Conservation (phyloP, 2,888 invertebrate genomes). For the Sericinus montela region DNA sequence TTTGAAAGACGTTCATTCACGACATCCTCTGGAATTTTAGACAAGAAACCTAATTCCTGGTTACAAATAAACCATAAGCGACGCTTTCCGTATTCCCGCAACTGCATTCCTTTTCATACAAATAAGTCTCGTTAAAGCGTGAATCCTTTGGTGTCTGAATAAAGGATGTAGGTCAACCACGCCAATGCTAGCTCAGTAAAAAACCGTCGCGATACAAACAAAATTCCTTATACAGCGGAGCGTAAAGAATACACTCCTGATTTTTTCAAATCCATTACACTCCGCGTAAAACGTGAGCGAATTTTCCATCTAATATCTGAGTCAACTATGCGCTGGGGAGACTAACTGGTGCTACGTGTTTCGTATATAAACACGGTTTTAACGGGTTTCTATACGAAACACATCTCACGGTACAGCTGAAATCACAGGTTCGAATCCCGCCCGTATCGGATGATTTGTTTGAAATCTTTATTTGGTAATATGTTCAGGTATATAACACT, state of each 20-base stretch:
- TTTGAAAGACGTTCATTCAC: background rate
- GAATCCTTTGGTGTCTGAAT: constrained; percentile 4
- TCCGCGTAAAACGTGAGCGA: constrained; percentile 39
- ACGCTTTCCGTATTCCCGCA: background rate
- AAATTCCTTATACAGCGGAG: constrained; percentile 12
- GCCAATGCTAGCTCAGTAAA: constrained; percentile 3
- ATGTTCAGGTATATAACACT: no score
- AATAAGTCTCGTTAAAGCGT: constrained; percentile 13
- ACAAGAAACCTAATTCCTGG: background rate
- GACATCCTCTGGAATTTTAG: background rate
- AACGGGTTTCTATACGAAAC: constrained; percentile 30
- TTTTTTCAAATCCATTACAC: constrained; percentile 53
- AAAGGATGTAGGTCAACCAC: constrained; percentile 14
- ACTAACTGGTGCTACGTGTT: constrained; percentile 47
- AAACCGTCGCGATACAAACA: constrained; percentile 8
- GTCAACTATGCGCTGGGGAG: constrained; percentile 39
- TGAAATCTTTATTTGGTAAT: no score
- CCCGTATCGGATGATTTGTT: no score
- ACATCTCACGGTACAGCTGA: constrained; percentile 28
- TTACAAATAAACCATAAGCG: constrained; percentile 6
- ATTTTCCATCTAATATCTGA: constrained; percentile 38
- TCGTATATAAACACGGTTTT: constrained; percentile 43
- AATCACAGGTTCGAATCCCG: no score
- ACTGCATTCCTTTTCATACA: constrained; percentile 5
- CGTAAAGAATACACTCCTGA: constrained; percentile 34